phyloP scores from a whole-genome alignment of 2,888 invertebrate genomes.

The Sthenelais limicola region DNA sequence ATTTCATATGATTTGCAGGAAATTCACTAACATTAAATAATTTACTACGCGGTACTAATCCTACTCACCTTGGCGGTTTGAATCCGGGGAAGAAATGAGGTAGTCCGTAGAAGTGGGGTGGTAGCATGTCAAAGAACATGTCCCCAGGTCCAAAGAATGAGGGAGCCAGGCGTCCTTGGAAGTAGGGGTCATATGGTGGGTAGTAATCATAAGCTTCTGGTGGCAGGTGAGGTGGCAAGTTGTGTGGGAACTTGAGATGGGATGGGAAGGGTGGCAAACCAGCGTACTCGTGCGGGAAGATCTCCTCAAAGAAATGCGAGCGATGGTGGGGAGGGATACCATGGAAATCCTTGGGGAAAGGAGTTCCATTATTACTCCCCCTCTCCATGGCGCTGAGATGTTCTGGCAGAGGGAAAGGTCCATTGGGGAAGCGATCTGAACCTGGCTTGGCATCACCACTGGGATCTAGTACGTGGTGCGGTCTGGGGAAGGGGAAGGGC shows the following conservation, averaged over 20 bases:
- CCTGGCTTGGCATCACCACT: slow-evolving; percentile 53
- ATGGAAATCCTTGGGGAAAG: slow-evolving; percentile 42
- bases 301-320: slow-evolving; percentile 41
- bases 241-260: slow-evolving; percentile 29
- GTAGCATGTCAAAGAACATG: slow-evolving; percentile 52
- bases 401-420: slow-evolving; percentile 34
- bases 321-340: slow-evolving; percentile 28
- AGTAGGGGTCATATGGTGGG: slow-evolving; percentile 43
- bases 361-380: not conserved
- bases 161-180: slow-evolving; percentile 49
- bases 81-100: slow-evolving; percentile 52
- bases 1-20: no score
- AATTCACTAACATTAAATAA: no score
- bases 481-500: slow-evolving; percentile 40
- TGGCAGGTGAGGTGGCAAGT: slow-evolving; percentile 40
- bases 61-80: slow-evolving; percentile 51
- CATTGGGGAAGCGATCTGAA: slow-evolving; percentile 44
- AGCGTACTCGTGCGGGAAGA: slow-evolving; percentile 37
- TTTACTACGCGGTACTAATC: no score
- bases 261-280: slow-evolving; percentile 38
- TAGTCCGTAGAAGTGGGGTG: slow-evolving; percentile 50
- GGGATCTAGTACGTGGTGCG: slow-evolving; percentile 45
- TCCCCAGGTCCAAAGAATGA: slow-evolving; percentile 47
- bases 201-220: slow-evolving; percentile 42
- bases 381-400: slow-evolving; percentile 24